Base-by-base conservation (phyloP, 2,797 vertebrate species). In the Sus cebifrons region DNA sequence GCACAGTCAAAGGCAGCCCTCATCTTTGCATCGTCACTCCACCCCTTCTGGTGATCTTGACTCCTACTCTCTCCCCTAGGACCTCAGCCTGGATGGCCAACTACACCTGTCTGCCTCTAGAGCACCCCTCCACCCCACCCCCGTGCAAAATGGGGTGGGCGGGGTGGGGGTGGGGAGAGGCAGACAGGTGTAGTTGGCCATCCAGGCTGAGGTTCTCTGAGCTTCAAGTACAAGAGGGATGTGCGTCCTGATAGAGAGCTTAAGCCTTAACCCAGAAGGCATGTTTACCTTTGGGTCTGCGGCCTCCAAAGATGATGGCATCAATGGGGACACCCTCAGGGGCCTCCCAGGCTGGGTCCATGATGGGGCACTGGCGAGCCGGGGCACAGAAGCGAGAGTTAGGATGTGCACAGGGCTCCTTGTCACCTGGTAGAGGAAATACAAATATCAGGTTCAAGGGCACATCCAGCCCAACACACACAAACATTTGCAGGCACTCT, bases 301-400 rank as follows among this genome's bases (percentile, higher is more conserved):
- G 99, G 44, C 99, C 99, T 13, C 99, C 99, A 29, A 99, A 99
- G 96, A 99, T 98, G 93, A 99, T 99, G 95, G 99, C 99, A 2
- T 99, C 99, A 18, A 99, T 99, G 81, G 99, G 99, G 79, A 99
- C 99, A 0, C 99, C 99, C 91, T 99, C 99, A 17, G 99, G 99
- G 1, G 99, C 99, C 97, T 99, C 99, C 99, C 99, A 99, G 49
- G 97, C 98, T 0, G 99, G 99, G 97, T 99, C 99, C 91, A 99
- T 99, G 97, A 99, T 99, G 60, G 99, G 99, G 95, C 99, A 99
- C 98, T 99, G 99, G 67, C 96, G 98, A 1, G 99, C 99, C 0
- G 99, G 99, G 62, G 99, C 98, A 82, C 99, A 99, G 98, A 99
- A 99, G 9, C 99, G 99, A 16, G 99, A 99, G 97, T 99, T 99